A percentile compares a stretch with the other conserved stretches of the same genome.
These are phyloP conservation scores for Drosophila picticornis DNA, from an alignment of 2,888 invertebrate genomes.

Conservation along the genomic window DNA sequence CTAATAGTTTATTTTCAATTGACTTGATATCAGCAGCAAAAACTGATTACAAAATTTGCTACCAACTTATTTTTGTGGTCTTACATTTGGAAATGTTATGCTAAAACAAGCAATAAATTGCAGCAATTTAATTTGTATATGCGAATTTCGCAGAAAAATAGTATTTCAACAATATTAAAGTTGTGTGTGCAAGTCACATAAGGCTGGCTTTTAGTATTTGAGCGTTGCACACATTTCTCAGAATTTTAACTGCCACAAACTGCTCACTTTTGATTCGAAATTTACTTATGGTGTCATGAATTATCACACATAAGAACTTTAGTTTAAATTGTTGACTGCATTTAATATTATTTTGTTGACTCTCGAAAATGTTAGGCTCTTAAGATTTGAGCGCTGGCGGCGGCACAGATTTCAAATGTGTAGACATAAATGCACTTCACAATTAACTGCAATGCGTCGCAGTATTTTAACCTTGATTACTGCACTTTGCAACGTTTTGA, in stretches of 20 bases:
- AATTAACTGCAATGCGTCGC: neutral
- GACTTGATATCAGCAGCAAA: neutral
- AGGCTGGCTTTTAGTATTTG: neutral
- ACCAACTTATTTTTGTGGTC: neutral
- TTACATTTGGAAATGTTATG: neutral
- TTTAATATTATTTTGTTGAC: neutral
- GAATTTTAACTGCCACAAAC: neutral
- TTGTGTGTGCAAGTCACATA: neutral
- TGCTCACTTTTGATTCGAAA: neutral
- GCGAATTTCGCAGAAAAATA: no score
- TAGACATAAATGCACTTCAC: constrained; percentile 5
- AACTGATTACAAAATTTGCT: neutral
- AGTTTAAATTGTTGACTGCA: neutral
- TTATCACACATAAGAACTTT: neutral
- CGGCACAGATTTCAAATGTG: neutral
- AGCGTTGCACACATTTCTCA: no score
- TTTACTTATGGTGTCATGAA: neutral
- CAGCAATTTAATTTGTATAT: neutral
- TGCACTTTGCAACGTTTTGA: constrained; percentile 23
- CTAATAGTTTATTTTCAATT: neutral
- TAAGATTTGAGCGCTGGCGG: neutral
- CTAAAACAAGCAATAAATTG: neutral
- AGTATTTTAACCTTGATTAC: constrained; percentile 4
- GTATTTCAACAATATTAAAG: neutral
- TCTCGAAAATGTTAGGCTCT: neutral